phyloP scores from a whole-genome alignment of 2,113 vertebrate genomes.

The Oryzias javanicus region DNA sequence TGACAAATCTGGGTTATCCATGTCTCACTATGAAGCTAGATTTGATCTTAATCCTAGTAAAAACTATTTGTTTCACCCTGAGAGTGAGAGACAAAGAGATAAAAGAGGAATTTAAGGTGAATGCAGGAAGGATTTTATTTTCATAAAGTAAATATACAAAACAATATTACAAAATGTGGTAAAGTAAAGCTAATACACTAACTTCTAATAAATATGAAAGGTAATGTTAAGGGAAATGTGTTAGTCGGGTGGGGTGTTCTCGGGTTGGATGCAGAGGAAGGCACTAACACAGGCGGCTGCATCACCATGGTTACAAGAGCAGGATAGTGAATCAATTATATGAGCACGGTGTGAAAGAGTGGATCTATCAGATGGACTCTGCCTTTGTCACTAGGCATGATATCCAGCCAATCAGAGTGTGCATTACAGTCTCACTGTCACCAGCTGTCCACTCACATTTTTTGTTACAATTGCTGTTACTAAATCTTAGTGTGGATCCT shows the following conservation, averaged over 20 bases:
- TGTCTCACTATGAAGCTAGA: conserved; percentile 40
- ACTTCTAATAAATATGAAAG: not conserved
- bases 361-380: conserved; percentile 26
- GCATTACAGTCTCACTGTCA: conserved; percentile 36
- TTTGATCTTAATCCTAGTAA: conserved; percentile 53
- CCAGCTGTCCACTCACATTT: conserved; percentile 51
- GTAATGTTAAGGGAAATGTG: conserved; percentile 5
- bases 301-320: conserved; percentile 60
- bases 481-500: conserved; percentile 4
- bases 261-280: conserved; percentile 29
- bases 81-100: not conserved
- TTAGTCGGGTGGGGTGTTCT: conserved; percentile 33
- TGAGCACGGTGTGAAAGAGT: conserved; percentile 39
- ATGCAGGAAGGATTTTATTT: not conserved
- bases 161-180: not conserved
- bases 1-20: conserved; percentile 60
- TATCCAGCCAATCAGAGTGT: conserved; percentile 58
- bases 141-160: not conserved
- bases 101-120: not conserved
- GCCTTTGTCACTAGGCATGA: conserved; percentile 59
- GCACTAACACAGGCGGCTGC: conserved; percentile 36
- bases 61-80: conserved; percentile 7
- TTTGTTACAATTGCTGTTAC: conserved; percentile 20
- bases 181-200: fast-evolving
- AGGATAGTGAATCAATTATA: conserved; percentile 51